Evolutionary conservation across 2,113 vertebrate species (phyloP), one percentile per base, ranked within the genome.

Genomic region (Neogobius melanostomus): DNA sequence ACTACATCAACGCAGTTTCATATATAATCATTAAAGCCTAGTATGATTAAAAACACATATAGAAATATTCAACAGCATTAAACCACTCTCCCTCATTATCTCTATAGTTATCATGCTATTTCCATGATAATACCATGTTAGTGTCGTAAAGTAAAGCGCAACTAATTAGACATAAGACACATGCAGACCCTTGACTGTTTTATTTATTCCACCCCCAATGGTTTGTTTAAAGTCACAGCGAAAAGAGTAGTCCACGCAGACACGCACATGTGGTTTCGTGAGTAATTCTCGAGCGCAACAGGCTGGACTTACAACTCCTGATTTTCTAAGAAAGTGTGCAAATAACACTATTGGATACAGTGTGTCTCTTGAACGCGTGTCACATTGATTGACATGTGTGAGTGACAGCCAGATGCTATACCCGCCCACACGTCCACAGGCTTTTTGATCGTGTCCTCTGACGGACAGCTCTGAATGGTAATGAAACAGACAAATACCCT

Each of bases 191-290:
- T 82, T 77, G 28, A 36, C 28, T 76, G 74, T 79, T 46, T 43
- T 52, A 11, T 81, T 84, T 81, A 80, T 70, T 80, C 74, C 79
- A 83, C 86, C 78, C 72, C 66, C 16, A 69, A 72, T 54, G 64
- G 66, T 70, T 76, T 75, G 72, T 50, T 74, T 53, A 17, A 52
- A 51, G 57, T 43, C 8, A 7, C 59, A 61, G 44, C 15, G 14
- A 45, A 36, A 36, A 36, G 28, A 36, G 3, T 10, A 51, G 49
- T 51, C 11, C 15, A 11, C 10, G 6, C 46, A 51, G 12, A 14
- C 11, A 51, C 15, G 28, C 28, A 36, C 28, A 4, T 36, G 28
- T 21, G 21, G 21, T 21, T 21, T 21, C 21, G 21, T 1, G 21
- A 21, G 21, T 21, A 21, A 2, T 21, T 21, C 28, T 36, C 28